A percentile compares a stretch with the other conserved stretches of the same genome.
These are phyloP conservation scores for Axinella damicornis DNA, from an alignment of 37 sponge, comb jelly and placozoan genomes.

Conservation along the genomic window DNA sequence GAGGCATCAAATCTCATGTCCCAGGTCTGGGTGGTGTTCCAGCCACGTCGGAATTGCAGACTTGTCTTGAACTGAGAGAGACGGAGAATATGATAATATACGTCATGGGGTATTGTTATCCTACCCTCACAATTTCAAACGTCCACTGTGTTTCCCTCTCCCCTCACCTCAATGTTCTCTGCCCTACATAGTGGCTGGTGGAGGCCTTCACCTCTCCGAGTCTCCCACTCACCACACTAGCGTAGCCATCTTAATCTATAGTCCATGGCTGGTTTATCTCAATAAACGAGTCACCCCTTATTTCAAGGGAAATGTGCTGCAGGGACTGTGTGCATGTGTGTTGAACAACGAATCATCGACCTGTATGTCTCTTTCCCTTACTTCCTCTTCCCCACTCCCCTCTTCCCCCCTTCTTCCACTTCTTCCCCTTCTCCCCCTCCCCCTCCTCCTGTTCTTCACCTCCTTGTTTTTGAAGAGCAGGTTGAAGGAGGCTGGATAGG, in stretches of 20 bases:
- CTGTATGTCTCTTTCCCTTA: too few relatives aligned
- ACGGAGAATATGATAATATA: not conserved
- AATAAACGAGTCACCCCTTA: slow-evolving; percentile 15
- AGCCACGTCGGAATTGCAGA: slow-evolving; percentile 77
- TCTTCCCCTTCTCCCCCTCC: too few relatives aligned
- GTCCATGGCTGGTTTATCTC: slow-evolving; percentile 61
- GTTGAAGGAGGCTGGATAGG: too few relatives aligned
- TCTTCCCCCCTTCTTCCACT: too few relatives aligned
- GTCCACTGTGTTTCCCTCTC: too few relatives aligned
- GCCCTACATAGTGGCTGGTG: slow-evolving; percentile 36
- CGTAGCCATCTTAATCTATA: slow-evolving; percentile 47
- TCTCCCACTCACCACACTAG: slow-evolving; percentile 34
- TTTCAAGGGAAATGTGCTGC: too few relatives aligned
- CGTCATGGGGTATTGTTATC: not conserved
- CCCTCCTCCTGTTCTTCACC: too few relatives aligned
- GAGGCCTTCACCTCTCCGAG: slow-evolving; percentile 9
- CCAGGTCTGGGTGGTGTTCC: slow-evolving; percentile 88
- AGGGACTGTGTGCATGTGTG: too few relatives aligned
- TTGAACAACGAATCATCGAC: too few relatives aligned
- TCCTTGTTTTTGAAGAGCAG: too few relatives aligned
- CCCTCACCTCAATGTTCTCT: slow-evolving; percentile 21
- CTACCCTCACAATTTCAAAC: not conserved
- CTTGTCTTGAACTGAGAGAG: not conserved
- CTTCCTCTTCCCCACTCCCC: too few relatives aligned
- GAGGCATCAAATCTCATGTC: slow-evolving; percentile 61